Evolutionary conservation across 2,113 vertebrate genomes (phyloP), one percentile per base, ranked within the genome.

Genomic region (Sigmodon hispidus): DNA sequence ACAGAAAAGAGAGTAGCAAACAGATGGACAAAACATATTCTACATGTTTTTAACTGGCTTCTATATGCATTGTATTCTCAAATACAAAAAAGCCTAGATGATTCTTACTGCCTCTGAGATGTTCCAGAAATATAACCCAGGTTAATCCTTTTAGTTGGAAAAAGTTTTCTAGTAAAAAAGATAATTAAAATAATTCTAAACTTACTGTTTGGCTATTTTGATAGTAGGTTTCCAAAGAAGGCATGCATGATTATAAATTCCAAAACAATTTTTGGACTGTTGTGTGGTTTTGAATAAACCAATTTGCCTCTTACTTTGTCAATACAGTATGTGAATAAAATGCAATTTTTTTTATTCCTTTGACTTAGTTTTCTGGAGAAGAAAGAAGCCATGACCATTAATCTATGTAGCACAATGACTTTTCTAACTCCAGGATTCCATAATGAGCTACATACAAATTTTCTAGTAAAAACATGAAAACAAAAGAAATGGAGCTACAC

Each of bases 131-230:
- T 67, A 87, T 10, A 76, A 77, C 61, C 70, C 61, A 73, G 12
- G 36, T 19, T 40, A 75, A 75, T 21, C 52, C 92, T 94, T 89
- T 76, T 3, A 91, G 75, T 57, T 84, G 91, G 50, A 95, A 86
- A 36, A 15, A 89, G 31, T 92, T 86, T 17, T 43, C 57, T 94
- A 90, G 86, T 26, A n/a, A 90, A 69, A 95, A 96, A 94, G 61
- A 65, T 43, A 29, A n/a, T n/a, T n/a, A 79, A 73, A 94, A 90
- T 77, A 77, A 95, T 91, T 17, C 57, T 73, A 15, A 84, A 61
- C 91, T 91, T 91, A 10, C 48, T 29, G 94, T 83, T 94, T 40
- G 90, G 75, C 16, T 84, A 5, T 84, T 90, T 34, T 31, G 34
- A 93, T 4, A 86, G 3, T 89, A 48, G 21, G 5, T 65, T 90